A percentile compares a stretch with the other conserved stretches of the same genome.
Evolutionary conservation across 2,797 vertebrate species (phyloP).

Genomic region (Coendou prehensilis): DNA sequence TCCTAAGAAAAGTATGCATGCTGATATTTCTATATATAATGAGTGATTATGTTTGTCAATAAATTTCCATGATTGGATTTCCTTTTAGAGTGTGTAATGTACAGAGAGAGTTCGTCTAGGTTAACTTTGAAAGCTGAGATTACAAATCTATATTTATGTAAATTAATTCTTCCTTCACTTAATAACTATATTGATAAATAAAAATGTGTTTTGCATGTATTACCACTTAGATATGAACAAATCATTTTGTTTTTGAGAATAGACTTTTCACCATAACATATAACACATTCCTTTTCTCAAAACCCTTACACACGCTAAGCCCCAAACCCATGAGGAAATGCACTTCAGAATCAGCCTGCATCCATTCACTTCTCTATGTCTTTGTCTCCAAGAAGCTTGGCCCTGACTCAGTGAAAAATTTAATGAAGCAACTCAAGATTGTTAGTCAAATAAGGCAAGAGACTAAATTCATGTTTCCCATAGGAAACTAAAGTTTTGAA

Average conservation of each 20-base stretch:
- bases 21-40: not conserved
- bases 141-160: not conserved
- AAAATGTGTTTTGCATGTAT: not conserved
- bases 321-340: not conserved
- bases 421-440: slow-evolving; percentile 76
- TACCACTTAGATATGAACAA: not conserved
- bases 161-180: not conserved
- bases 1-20: not conserved
- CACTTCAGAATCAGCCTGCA: not conserved
- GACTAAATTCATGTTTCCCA: slow-evolving; percentile 60
- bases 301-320: not conserved
- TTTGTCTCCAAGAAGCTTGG: not conserved
- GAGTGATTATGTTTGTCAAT: not conserved
- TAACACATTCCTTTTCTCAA: not conserved
- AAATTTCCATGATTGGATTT: not conserved
- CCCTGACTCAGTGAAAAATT: slow-evolving; percentile 39
- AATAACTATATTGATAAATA: not conserved
- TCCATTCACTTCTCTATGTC: not conserved
- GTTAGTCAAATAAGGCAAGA: slow-evolving; percentile 70
- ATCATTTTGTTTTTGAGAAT: not conserved
- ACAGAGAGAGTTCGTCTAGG: not conserved
- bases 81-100: not conserved
- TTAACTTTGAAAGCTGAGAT: not conserved
- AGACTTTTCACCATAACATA: not conserved
- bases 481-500: slow-evolving; percentile 72